Conservation (phyloP, 2,113 vertebrate species). For the Melozone crissalis region DNA sequence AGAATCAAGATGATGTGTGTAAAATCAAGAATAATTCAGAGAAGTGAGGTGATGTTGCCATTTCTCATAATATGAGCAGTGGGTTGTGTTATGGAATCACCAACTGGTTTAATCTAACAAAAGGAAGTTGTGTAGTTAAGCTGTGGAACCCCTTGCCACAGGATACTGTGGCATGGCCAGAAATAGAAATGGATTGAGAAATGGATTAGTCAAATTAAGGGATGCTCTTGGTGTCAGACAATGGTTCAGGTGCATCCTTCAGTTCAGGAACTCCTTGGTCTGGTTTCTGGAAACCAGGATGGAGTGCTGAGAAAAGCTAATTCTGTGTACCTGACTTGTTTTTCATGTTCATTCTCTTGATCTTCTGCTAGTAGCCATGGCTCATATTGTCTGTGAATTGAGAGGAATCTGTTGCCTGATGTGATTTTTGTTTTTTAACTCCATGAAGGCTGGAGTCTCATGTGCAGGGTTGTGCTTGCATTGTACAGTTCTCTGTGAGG, state of each 20-base stretch:
- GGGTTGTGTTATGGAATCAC: not conserved
- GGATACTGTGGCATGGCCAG: not conserved
- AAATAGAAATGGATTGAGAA: not conserved
- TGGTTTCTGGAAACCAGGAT: not conserved
- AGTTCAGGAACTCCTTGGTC: not conserved
- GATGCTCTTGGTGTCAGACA: not conserved
- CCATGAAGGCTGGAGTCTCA: not conserved
- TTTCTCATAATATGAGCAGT: not conserved
- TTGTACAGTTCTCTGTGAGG: not conserved
- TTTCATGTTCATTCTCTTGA: not conserved
- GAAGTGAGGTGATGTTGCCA: not conserved
- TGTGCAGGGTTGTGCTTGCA: not conserved
- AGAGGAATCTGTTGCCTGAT: not conserved
- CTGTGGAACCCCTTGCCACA: not conserved
- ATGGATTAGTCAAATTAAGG: not conserved
- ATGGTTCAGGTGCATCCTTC: conserved; percentile 26
- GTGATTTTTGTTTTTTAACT: not conserved
- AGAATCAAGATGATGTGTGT: not conserved
- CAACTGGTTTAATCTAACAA: not conserved
- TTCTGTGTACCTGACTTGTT: not conserved
- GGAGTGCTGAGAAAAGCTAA: not conserved
- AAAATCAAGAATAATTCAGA: not conserved
- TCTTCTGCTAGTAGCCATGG: not conserved
- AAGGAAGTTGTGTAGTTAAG: not conserved
- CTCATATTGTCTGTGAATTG: not conserved